These are phyloP conservation scores for Deroptyus accipitrinus DNA, from an alignment of 2,113 vertebrate genomes.

Conservation along the genomic window DNA sequence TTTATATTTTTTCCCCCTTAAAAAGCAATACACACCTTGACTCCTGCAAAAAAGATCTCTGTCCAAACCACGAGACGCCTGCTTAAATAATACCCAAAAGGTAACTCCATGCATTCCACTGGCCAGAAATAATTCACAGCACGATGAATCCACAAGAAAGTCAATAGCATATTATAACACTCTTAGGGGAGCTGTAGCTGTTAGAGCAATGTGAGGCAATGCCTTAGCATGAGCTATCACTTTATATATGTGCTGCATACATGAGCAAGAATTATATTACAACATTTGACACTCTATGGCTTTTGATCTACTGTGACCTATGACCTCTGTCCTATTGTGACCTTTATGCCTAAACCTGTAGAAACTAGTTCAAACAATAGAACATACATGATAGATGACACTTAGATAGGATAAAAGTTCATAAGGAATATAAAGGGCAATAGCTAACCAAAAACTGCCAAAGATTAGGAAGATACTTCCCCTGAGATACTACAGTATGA, in stretches of 20 bases:
- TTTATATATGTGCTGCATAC: slow-evolving; percentile 36
- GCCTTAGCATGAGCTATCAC: slow-evolving; percentile 49
- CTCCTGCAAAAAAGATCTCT: slow-evolving; percentile 71
- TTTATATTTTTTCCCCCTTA: background rate
- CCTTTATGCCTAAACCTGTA: slow-evolving; percentile 30
- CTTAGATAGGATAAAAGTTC: slow-evolving; percentile 5
- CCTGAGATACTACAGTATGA: background rate
- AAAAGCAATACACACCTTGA: slow-evolving; percentile 72
- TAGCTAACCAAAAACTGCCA: background rate
- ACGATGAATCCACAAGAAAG: slow-evolving; percentile 65
- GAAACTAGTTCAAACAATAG: slow-evolving; percentile 53
- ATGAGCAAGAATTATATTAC: slow-evolving; percentile 50
- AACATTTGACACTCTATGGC: slow-evolving; percentile 7
- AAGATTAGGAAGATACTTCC: background rate
- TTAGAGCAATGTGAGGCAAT: slow-evolving; percentile 50
- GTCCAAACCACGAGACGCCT: slow-evolving; percentile 70
- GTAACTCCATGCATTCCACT: slow-evolving; percentile 66
- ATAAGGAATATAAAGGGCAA: background rate
- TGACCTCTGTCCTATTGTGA: slow-evolving; percentile 51
- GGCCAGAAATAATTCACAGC: slow-evolving; percentile 72
- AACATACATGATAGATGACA: slow-evolving; percentile 8
- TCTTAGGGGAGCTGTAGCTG: slow-evolving; percentile 69
- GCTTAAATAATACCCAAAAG: slow-evolving; percentile 71
- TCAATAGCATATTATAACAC: slow-evolving; percentile 60
- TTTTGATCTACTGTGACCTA: slow-evolving; percentile 58